Percentiles rank a stretch among this genome's conserved stretches.
Conservation (phyloP, 2,888 invertebrate species). For the Apotomis turbidana region DNA sequence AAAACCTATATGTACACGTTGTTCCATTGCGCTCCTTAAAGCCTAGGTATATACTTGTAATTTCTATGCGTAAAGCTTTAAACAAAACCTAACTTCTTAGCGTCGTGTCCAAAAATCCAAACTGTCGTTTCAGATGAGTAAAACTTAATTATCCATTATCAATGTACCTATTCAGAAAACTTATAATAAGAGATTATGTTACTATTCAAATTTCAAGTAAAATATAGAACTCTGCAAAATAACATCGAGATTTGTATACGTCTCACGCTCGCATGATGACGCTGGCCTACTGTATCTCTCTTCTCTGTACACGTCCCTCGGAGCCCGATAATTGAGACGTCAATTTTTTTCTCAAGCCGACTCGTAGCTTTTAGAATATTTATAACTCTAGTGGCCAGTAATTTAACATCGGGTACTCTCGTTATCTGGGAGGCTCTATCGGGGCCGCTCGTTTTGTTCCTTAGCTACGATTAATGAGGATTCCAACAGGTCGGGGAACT, state of each 20-base stretch:
- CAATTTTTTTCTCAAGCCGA: constrained; percentile 72
- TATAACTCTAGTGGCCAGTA: constrained; percentile 76
- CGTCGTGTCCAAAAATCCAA: too few species aligned
- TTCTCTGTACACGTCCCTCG: constrained; percentile 49
- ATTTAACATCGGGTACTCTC: constrained; percentile 71
- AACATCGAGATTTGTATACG: not conserved
- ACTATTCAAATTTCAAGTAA: too few species aligned
- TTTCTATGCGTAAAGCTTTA: too few species aligned
- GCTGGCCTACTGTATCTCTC: constrained; percentile 41
- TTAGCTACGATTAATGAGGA: constrained; percentile 54
- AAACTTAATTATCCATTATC: too few species aligned
- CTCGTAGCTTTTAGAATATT: constrained; percentile 74
- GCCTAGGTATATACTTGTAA: too few species aligned
- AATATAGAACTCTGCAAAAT: not conserved
- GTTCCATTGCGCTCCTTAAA: too few species aligned
- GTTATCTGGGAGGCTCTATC: constrained; percentile 75
- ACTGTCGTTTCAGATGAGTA: too few species aligned
- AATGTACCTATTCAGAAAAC: too few species aligned
- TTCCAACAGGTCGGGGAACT: constrained; percentile 48
- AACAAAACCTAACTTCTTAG: too few species aligned
- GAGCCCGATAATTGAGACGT: constrained; percentile 80
- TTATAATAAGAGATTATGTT: too few species aligned
- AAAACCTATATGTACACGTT: too few species aligned
- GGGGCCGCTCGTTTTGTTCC: constrained; percentile 55
- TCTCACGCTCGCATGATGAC: not conserved